Conservation (phyloP, 2,888 invertebrate species). For the Napeogenes inachia region DNA sequence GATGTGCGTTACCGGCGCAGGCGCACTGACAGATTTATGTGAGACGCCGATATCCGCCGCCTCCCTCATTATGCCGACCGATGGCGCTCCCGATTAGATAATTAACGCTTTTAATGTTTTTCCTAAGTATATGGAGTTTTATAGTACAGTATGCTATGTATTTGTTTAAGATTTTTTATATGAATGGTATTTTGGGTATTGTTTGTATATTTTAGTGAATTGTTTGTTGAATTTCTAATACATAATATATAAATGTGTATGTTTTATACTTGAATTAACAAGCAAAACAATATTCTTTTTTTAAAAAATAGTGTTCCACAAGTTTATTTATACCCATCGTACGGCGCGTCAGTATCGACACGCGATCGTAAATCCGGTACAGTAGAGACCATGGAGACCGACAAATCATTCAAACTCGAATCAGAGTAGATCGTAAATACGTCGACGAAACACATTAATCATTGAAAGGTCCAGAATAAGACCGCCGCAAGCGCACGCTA, state of each 20-base stretch:
- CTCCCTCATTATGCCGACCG: constrained; percentile 39
- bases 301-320: background rate
- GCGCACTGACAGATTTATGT: constrained; percentile 70
- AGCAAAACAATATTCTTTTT: background rate
- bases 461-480: constrained; percentile 62
- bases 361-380: constrained; percentile 66
- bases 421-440: constrained; percentile 64
- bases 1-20: constrained; percentile 58
- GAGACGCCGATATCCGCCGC: constrained; percentile 46
- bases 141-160: background rate
- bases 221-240: no score
- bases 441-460: constrained; percentile 66
- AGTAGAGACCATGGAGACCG: constrained; percentile 51
- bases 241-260: no score
- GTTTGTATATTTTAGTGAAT: no score
- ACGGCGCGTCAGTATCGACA: constrained; percentile 38
- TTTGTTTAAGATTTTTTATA: background rate
- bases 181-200: no score
- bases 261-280: no score
- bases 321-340: constrained; percentile 2
- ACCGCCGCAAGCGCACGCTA: constrained; percentile 60
- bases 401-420: constrained; percentile 72
- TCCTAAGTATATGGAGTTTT: constrained; percentile 13
- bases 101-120: constrained; percentile 51
- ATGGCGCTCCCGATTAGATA: constrained; percentile 64